Percentiles rank a stretch among this genome's conserved stretches.
phyloP scores from a whole-genome alignment of 92 coral and sea anemone species.

The Umimayanthus chanpuru region DNA sequence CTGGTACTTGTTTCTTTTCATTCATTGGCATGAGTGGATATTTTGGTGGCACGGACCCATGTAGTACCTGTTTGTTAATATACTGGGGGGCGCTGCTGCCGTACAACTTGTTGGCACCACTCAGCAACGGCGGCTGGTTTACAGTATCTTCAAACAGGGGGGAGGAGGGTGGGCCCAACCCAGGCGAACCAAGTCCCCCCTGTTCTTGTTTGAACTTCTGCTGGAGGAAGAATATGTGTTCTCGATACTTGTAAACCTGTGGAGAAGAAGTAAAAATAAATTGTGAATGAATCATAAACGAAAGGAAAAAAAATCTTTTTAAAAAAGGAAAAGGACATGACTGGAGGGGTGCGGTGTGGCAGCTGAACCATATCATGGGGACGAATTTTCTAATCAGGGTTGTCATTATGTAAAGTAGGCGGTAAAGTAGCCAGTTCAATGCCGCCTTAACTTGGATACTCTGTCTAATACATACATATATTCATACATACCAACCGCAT shows the following conservation, averaged over 20 bases:
- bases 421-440: no score
- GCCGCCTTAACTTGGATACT: no score
- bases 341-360: no score
- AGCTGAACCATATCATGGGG: no score
- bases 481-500: no score
- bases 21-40: slow-evolving; percentile 67
- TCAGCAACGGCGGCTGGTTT: slow-evolving; percentile 56
- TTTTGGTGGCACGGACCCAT: slow-evolving; percentile 66
- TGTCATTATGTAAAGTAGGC: no score
- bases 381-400: no score
- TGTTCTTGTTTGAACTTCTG: slow-evolving; percentile 84
- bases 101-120: slow-evolving; percentile 78
- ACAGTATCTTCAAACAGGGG: slow-evolving; percentile 67
- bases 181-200: slow-evolving; percentile 58
- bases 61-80: slow-evolving; percentile 83
- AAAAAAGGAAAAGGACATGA: background rate
- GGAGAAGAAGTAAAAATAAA: background rate
- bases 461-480: no score
- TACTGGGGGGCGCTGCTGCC: slow-evolving; percentile 96
- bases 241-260: slow-evolving; percentile 97
- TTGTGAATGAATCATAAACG: background rate
- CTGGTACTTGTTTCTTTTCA: slow-evolving; percentile 47
- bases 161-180: slow-evolving; percentile 62
- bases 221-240: slow-evolving; percentile 93
- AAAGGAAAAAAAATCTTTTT: background rate